Base-by-base conservation (phyloP, 2,113 vertebrate genomes). In the Onychorhynchus coronatus region DNA sequence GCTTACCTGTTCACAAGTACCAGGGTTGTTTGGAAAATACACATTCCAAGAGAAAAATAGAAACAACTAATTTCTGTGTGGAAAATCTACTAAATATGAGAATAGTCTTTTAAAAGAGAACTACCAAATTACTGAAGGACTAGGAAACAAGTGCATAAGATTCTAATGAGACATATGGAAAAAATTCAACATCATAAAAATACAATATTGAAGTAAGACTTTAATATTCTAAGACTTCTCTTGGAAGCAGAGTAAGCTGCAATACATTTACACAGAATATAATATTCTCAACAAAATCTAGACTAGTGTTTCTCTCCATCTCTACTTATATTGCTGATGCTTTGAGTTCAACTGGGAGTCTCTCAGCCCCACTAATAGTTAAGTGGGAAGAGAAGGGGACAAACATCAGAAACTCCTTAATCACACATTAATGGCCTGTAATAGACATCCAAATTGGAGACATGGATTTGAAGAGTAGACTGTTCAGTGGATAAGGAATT, bases 111-210 rank as follows among this genome's bases (percentile, higher is more conserved):
- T 66, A 20, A 73, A 76, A 35, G 8, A 73, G 4, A 76, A 70
- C 25, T 33, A n/a, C 8, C 3, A 65, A 52, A 76, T 56, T 63
- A n/a, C 8, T 85, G 28, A 42, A 56, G 24, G 25, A 23, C n/a
- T 27, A 39, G 30, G 22, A 88, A 58, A 14, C 1, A 72, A 72
- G 39, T 1, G 8, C 8, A 6, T 25, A 27, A 4, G 5, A 3
- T 47, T 77, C 7, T 63, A 63, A 24, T 44, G 55, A 72, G 6
- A 22, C 0, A 0, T 14, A 59, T 0, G 0, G 31, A 66, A 66
- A 68, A 75, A 82, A 82, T 53, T 49, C 18, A 50, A 6, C 24
- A 46, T 18, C 2, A 35, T 63, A 37, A 80, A 75, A 62, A 66
- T 3, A 37, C 8, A 82, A 9, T 24, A 22, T 14, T 49, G 58